These are phyloP conservation scores for Ceryle rudis DNA, from an alignment of 2,797 vertebrate species.

Conservation along the genomic window DNA sequence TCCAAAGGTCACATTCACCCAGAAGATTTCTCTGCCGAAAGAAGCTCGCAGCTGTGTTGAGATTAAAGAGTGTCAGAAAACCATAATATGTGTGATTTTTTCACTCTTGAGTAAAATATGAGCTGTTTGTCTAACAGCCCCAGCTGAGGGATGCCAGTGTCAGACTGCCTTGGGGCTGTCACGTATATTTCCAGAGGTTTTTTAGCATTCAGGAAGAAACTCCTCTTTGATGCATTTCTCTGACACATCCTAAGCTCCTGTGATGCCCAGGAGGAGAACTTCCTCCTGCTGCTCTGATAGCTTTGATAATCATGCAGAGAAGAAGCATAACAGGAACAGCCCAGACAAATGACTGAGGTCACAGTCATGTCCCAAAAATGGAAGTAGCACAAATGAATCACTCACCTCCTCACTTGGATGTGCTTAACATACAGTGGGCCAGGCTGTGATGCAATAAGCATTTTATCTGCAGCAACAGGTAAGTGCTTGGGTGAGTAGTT, in stretches of 20 bases:
- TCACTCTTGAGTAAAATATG: conserved; percentile 48
- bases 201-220: conserved; percentile 8
- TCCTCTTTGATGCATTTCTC: conserved; percentile 43
- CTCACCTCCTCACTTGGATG: not conserved
- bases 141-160: conserved; percentile 45
- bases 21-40: conserved; percentile 24
- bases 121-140: conserved; percentile 47
- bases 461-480: not conserved
- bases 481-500: not conserved
- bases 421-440: not conserved
- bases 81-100: conserved; percentile 18
- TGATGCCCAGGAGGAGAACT: not conserved
- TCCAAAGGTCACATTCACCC: conserved; percentile 28
- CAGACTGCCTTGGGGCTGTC: conserved; percentile 31
- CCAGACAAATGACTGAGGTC: not conserved
- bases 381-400: not conserved
- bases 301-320: not conserved
- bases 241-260: conserved; percentile 25
- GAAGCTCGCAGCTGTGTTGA: conserved; percentile 53
- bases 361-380: not conserved
- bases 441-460: not conserved
- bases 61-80: conserved; percentile 57
- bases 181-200: conserved; percentile 26
- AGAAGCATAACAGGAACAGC: not conserved
- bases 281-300: not conserved